phyloP scores from a whole-genome alignment of 2,113 vertebrate genomes.

The Amphilophus citrinellus region DNA sequence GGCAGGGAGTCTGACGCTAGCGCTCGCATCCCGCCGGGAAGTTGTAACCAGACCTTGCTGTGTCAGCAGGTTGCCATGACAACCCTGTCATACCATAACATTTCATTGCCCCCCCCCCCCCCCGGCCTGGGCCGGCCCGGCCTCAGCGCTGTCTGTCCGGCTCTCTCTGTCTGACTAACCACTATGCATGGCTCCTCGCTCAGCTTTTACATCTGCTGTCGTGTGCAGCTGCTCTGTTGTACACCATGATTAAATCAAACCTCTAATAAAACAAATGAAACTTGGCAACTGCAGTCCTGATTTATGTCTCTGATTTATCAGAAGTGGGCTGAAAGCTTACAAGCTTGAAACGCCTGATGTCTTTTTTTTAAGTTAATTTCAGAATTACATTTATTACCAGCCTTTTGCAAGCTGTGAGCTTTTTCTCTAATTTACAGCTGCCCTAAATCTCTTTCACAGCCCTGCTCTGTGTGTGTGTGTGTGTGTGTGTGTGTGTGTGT shows the following conservation, averaged over 20 bases:
- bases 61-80: slow-evolving; percentile 70
- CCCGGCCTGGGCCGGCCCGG: neutral
- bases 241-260: slow-evolving; percentile 1
- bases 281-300: neutral
- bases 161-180: neutral
- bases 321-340: neutral
- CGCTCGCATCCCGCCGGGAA: neutral
- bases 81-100: slow-evolving; percentile 25
- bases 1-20: neutral
- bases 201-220: slow-evolving; percentile 11
- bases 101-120: slow-evolving; percentile 30
- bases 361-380: neutral
- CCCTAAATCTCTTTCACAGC: slow-evolving; percentile 4
- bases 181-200: neutral
- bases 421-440: slow-evolving; percentile 16
- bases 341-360: neutral
- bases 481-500: too few relatives aligned
- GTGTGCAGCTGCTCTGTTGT: neutral
- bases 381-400: slow-evolving; percentile 16
- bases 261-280: neutral
- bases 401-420: neutral
- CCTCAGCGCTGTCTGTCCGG: slow-evolving; percentile 2
- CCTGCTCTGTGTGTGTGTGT: neutral
- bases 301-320: slow-evolving; percentile 13
- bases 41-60: slow-evolving; percentile 51